Conservation (phyloP, 2,888 invertebrate genomes). For the Calliphora vomitoria region DNA sequence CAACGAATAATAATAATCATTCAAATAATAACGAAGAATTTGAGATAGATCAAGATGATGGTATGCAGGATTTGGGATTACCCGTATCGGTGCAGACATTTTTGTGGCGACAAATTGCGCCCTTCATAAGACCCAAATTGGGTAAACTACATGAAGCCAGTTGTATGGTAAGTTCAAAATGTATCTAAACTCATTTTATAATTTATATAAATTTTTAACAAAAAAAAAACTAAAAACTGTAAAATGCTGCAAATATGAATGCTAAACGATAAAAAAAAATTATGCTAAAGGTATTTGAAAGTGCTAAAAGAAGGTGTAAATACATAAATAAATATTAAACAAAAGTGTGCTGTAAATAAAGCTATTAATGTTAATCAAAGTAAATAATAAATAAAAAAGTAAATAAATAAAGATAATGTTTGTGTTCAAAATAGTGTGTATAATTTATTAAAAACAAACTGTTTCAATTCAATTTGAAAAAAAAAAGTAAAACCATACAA, state of each 20-base stretch:
- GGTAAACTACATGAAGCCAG: conserved; percentile 98
- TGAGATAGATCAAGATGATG: conserved; percentile 86
- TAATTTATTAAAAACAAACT: conserved; percentile 3
- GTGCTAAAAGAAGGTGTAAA: conserved; percentile 41
- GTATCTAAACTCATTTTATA: not conserved
- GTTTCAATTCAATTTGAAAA: conserved; percentile 44
- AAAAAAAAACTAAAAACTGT: conserved; percentile 42
- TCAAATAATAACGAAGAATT: conserved; percentile 81
- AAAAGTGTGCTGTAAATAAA: conserved; percentile 77
- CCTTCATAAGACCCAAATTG: conserved; percentile 97
- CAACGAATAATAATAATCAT: conserved; percentile 79
- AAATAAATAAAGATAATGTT: not conserved
- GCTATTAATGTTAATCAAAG: conserved; percentile 75
- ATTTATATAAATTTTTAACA: conserved; percentile 20
- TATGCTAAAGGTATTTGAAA: conserved; percentile 51
- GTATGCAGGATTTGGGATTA: conserved; percentile 90
- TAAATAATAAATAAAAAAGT: not conserved
- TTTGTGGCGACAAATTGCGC: conserved; percentile 98
- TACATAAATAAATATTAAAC: conserved; percentile 47
- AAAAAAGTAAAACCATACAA: conserved; percentile 24
- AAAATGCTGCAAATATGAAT: conserved; percentile 69
- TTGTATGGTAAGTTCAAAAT: conserved; percentile 92
- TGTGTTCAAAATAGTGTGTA: conserved; percentile 33
- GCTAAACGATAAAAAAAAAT: conserved; percentile 54
- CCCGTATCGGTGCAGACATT: conserved; percentile 98